These are phyloP conservation scores for Trachymyrmex septentrionalis DNA, from an alignment of 1,140 invertebrate species.

Conservation along the genomic window DNA sequence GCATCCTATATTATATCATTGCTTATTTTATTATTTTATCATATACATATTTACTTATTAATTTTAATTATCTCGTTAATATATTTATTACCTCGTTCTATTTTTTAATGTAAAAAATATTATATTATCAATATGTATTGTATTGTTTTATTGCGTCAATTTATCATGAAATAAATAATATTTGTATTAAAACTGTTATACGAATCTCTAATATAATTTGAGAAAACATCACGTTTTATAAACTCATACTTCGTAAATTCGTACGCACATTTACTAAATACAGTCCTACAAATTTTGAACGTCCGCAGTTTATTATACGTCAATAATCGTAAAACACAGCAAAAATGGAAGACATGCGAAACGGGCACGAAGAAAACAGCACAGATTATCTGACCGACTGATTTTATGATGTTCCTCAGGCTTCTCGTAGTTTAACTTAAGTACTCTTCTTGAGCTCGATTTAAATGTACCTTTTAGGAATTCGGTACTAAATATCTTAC, in stretches of 20 bases:
- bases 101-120: not conserved
- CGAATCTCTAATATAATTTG: not conserved
- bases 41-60: not conserved
- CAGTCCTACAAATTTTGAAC: not conserved
- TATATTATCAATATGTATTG: not conserved
- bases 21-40: not conserved
- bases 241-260: not conserved
- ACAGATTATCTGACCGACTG: not conserved
- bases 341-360: constrained; percentile 11
- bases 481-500: not conserved
- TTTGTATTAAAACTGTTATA: not conserved
- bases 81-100: not conserved
- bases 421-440: constrained; percentile 8
- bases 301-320: constrained; percentile 12
- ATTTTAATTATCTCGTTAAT: not conserved
- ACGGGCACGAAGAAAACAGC: constrained; percentile 1
- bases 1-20: not conserved
- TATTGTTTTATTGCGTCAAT: not conserved
- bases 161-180: not conserved
- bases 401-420: constrained; percentile 10
- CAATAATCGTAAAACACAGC: constrained; percentile 50
- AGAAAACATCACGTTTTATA: not conserved
- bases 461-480: not conserved
- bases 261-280: constrained; percentile 8
- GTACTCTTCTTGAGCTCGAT: not conserved